A percentile compares a stretch with the other conserved stretches of the same genome.
Conservation (phyloP, 1,140 invertebrate species). For the Apocrypta bakeri region DNA sequence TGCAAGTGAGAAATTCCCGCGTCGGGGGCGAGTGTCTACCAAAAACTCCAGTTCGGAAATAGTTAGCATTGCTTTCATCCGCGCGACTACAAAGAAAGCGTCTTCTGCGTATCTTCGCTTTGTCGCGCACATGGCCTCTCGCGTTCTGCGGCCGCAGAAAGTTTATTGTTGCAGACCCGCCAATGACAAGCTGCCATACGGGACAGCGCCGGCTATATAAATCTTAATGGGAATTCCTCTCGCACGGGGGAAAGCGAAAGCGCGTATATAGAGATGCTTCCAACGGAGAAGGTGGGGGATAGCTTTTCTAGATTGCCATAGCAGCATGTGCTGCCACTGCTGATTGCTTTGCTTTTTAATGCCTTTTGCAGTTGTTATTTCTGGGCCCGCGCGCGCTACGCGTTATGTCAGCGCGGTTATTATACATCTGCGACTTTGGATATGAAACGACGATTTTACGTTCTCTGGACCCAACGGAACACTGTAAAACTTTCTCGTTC, state of each 20-base stretch:
- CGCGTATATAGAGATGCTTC: no score
- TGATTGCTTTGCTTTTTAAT: constrained; percentile 2
- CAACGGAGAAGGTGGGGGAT: neutral
- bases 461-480: no score
- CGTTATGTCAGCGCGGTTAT: neutral
- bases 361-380: neutral
- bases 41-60: constrained; percentile 19
- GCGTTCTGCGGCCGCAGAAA: neutral
- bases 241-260: constrained; percentile 11
- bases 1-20: neutral
- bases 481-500: neutral
- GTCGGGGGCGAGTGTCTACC: neutral
- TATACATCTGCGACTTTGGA: no score
- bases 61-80: constrained; percentile 37
- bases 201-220: constrained; percentile 26
- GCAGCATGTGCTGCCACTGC: no score
- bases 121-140: neutral
- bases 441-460: no score
- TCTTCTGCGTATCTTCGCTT: constrained; percentile 12
- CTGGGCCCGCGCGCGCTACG: neutral
- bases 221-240: constrained; percentile 44
- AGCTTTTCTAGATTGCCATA: neutral
- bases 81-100: constrained; percentile 28
- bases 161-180: constrained; percentile 41
- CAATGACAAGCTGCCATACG: constrained; percentile 21